Evolutionary conservation across 2,113 vertebrate species (phyloP), one percentile per base, ranked within the genome.

Genomic region (Malurus cyaneus): DNA sequence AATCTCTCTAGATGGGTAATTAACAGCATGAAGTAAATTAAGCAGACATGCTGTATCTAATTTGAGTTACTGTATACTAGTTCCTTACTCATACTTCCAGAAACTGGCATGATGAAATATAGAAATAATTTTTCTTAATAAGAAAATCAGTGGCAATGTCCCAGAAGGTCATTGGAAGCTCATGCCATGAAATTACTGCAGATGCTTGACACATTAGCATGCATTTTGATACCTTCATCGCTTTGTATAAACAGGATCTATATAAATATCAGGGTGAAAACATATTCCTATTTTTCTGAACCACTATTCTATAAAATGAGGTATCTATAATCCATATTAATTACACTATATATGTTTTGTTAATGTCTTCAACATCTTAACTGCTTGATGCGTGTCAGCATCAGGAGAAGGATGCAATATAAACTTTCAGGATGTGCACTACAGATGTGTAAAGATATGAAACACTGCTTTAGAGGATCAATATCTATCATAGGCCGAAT

Each of bases 21-120:
- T 96, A 97, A 89, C 91, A 97, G 71, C 83, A 86, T 42, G 89
- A 94, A 96, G 50, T 94, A 97, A 97, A 95, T 96, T 96, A 95
- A 94, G 86, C 86, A 92, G 91, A 84, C 56, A 94, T 1, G 4
- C 53, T 93, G 78, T 80, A 82, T 91, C 93, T 89, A 93, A 96
- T 95, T 77, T 96, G 88, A 76, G 41, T 81, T 95, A 88, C 87
- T 88, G 46, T 89, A 69, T 78, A 76, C 41, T 42, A 76, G 57
- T 78, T 96, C 57, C 73, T 88, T 72, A 78, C 46, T 86, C 53
- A 66, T 76, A 65, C 39, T 65, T 95, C 36, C 14, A 86, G 62
- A 92, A 94, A 86, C 1, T 57, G 71, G 31, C 64, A 72, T 18
- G 79, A 66, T 93, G 17, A 34, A 88, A 89, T 47, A 42, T 47